These are phyloP conservation scores for Lepus oiostolus DNA, from an alignment of 2,797 vertebrate genomes.

Conservation along the genomic window DNA sequence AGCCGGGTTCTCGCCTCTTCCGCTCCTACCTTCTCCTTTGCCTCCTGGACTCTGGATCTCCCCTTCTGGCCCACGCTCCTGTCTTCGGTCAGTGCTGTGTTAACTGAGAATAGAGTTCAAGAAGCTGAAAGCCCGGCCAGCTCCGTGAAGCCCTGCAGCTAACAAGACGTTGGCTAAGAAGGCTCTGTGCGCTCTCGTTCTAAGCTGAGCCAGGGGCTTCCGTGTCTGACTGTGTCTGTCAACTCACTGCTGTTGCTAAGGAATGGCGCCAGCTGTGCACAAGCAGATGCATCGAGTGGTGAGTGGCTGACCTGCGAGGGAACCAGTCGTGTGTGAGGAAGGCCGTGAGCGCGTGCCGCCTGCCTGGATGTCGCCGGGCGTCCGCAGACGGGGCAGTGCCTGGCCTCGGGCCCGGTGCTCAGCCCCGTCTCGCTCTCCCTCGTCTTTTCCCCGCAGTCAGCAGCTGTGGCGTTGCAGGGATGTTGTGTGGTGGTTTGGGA, in stretches of 20 bases:
- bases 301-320: background rate
- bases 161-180: background rate
- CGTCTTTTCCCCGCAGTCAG: background rate
- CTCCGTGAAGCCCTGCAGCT: background rate
- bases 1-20: slow-evolving; percentile 75
- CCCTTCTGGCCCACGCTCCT: slow-evolving; percentile 73
- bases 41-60: slow-evolving; percentile 78
- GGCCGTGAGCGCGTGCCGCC: accelerated
- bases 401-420: accelerated
- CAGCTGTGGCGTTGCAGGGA: background rate
- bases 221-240: background rate
- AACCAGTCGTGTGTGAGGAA: background rate
- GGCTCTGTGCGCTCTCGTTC: background rate
- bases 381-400: background rate
- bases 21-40: slow-evolving; percentile 81
- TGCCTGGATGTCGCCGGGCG: accelerated
- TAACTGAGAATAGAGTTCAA: slow-evolving; percentile 69
- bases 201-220: accelerated
- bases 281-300: background rate
- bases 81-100: slow-evolving; percentile 70
- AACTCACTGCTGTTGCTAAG: background rate
- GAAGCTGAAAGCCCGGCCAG: background rate
- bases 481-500: background rate
- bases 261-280: accelerated
- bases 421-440: accelerated